phyloP scores from a whole-genome alignment of 2,797 vertebrate genomes.

The Eulemur albifrons region DNA sequence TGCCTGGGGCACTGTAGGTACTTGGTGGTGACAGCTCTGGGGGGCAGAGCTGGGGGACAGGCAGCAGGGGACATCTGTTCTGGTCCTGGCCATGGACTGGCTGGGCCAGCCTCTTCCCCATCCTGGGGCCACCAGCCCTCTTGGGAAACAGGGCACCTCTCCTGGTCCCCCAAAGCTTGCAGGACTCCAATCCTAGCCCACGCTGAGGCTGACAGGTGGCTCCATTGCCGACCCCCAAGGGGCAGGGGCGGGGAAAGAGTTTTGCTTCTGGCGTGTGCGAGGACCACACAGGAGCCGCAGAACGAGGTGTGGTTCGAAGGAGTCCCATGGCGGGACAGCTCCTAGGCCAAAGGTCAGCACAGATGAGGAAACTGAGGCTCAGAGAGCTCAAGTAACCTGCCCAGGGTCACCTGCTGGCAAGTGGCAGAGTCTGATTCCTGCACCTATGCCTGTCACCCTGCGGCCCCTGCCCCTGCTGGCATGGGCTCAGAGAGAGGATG shows the following conservation, averaged over 20 bases:
- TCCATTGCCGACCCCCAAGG: not conserved
- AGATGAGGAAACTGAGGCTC: not conserved
- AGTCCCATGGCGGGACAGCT: not conserved
- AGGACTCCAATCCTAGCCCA: not conserved
- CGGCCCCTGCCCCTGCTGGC: not conserved
- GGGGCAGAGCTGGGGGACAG: fast-evolving
- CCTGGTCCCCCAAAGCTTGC: too few relatives aligned
- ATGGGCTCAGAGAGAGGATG: fast-evolving
- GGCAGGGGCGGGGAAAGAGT: not conserved
- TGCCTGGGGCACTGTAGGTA: not conserved
- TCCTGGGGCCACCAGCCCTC: not conserved
- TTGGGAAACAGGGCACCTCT: not conserved
- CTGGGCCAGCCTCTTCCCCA: not conserved
- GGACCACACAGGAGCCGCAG: not conserved
- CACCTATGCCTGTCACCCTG: fast-evolving
- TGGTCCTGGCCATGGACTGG: not conserved
- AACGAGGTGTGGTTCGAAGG: not conserved
- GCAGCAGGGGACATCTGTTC: not conserved
- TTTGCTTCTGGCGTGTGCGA: fast-evolving
- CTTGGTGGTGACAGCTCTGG: not conserved
- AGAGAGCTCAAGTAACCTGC: not conserved
- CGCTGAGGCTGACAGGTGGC: not conserved
- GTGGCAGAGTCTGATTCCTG: not conserved
- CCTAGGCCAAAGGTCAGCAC: not conserved
- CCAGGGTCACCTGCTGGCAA: not conserved